These are phyloP conservation scores for Orthonychiurus folsomi DNA, from an alignment of 2,888 invertebrate species.

Conservation along the genomic window DNA sequence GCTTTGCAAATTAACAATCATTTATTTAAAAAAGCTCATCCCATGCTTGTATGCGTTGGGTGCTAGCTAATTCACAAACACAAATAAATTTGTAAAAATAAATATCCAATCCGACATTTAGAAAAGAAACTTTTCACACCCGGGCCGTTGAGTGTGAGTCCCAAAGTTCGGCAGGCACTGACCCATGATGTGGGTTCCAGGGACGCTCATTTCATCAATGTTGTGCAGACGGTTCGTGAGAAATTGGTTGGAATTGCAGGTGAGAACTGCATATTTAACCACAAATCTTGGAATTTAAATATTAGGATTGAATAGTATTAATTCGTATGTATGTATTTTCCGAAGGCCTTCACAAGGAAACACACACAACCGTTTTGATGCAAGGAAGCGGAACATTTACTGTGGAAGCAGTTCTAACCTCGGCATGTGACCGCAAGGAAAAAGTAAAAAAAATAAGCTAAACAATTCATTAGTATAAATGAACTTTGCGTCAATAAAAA, in stretches of 20 bases:
- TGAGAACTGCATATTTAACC: conserved; percentile 24
- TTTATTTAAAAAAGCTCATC: no score
- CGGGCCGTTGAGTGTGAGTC: conserved; percentile 45
- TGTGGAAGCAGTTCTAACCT: conserved; percentile 47
- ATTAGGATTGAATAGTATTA: background rate
- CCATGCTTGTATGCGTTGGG: no score
- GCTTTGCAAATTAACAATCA: no score
- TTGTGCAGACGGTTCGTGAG: conserved; percentile 43
- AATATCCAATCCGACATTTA: conserved; percentile 1
- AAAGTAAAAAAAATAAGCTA: conserved; percentile 41
- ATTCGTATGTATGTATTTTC: background rate
- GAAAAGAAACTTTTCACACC: conserved; percentile 46
- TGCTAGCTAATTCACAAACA: no score
- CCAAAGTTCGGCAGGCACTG: conserved; percentile 45
- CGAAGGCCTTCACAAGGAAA: conserved; percentile 42
- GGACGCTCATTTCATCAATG: conserved; percentile 45
- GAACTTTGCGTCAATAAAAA: conserved; percentile 2
- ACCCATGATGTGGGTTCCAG: conserved; percentile 44
- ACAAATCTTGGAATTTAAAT: conserved; percentile 5
- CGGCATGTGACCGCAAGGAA: conserved; percentile 43
- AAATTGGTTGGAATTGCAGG: conserved; percentile 45
- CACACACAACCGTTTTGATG: conserved; percentile 45
- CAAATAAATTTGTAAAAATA: no score
- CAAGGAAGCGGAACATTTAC: conserved; percentile 49
- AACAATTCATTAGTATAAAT: background rate